phyloP scores from a whole-genome alignment of 2,797 vertebrate species.

The Phrynocephalus forsythii region DNA sequence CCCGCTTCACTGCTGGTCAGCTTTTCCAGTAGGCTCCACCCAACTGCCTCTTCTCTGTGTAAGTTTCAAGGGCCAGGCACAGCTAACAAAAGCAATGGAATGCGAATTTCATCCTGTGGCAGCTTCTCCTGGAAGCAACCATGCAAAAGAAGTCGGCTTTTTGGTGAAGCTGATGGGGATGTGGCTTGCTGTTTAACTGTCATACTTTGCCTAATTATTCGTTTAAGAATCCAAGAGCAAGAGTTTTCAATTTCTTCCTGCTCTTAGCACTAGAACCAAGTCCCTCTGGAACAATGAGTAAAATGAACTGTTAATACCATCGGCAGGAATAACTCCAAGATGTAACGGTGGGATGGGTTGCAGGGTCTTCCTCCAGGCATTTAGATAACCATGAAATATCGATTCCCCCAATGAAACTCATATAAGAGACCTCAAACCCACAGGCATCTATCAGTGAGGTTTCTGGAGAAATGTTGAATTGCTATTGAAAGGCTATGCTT shows the following conservation, averaged over 20 bases:
- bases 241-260: not conserved
- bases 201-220: conserved; percentile 19
- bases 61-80: conserved; percentile 81
- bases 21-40: conserved; percentile 63
- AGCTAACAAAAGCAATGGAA: conserved; percentile 82
- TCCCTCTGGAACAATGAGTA: not conserved
- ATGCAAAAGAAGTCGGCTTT: conserved; percentile 30
- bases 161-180: not conserved
- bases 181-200: conserved; percentile 19
- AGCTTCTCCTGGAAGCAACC: conserved; percentile 64
- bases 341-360: not conserved
- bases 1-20: conserved; percentile 73
- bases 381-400: not conserved
- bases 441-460: not conserved
- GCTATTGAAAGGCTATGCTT: not conserved
- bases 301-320: not conserved
- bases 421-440: not conserved
- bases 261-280: not conserved
- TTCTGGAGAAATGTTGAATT: not conserved
- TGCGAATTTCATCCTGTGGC: conserved; percentile 65
- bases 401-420: not conserved
- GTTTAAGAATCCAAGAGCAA: not conserved
- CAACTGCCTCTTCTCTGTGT: conserved; percentile 75
- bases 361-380: not conserved
- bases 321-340: not conserved